Evolutionary conservation across 2,888 invertebrate species (phyloP).

Genomic region (Agrotis ipsilon): DNA sequence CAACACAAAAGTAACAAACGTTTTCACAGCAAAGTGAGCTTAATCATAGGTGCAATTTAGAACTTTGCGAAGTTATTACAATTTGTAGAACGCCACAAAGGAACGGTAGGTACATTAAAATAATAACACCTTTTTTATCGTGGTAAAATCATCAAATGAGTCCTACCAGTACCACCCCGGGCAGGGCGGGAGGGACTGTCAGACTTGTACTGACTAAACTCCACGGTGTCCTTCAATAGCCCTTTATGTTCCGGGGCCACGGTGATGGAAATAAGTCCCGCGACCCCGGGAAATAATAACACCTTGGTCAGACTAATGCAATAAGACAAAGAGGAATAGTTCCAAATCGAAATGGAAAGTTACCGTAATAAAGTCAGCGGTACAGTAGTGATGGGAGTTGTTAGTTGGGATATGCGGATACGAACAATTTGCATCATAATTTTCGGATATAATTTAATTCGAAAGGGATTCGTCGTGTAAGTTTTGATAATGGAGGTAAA

Average conservation of each 20-base stretch:
- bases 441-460: conserved; percentile 32
- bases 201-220: too few relatives aligned
- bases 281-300: conserved; percentile 53
- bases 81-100: conserved; percentile 31
- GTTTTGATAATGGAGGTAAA: neutral
- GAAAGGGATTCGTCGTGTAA: conserved; percentile 14
- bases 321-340: conserved; percentile 42
- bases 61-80: conserved; percentile 40
- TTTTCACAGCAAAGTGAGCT: conserved; percentile 45
- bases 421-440: conserved; percentile 34
- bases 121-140: conserved; percentile 48
- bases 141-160: too few relatives aligned
- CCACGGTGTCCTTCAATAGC: too few relatives aligned
- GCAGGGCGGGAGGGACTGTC: too few relatives aligned
- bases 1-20: conserved; percentile 34
- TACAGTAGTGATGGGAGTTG: conserved; percentile 49
- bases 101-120: conserved; percentile 37
- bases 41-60: conserved; percentile 52
- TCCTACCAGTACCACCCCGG: too few relatives aligned
- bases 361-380: conserved; percentile 55
- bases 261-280: too few relatives aligned
- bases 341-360: conserved; percentile 52
- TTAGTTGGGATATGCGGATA: conserved; percentile 29
- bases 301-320: conserved; percentile 41
- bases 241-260: too few relatives aligned